These are phyloP conservation scores for Melanchra persicariae DNA, from an alignment of 2,888 invertebrate species.

Conservation along the genomic window DNA sequence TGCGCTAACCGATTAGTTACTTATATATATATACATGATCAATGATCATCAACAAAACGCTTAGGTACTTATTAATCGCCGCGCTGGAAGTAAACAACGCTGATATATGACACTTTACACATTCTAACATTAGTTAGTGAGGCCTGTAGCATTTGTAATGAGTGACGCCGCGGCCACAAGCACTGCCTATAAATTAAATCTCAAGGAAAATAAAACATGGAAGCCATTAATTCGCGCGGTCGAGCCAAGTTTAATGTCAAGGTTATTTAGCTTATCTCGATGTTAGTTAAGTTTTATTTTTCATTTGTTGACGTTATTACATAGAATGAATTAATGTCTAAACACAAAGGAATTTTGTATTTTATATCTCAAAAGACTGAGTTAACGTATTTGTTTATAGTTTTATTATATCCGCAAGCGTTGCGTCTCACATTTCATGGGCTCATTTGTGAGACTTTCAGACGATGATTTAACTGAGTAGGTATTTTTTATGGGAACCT, in stretches of 20 bases:
- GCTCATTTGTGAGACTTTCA: conserved; percentile 27
- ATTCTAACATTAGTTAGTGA: conserved; percentile 86
- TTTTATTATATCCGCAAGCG: conserved; percentile 54
- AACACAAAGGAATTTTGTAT: conserved; percentile 75
- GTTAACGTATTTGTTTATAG: conserved; percentile 53
- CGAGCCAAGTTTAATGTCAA: conserved; percentile 91
- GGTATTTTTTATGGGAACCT: conserved; percentile 15
- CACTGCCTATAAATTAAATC: conserved; percentile 90
- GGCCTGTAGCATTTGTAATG: conserved; percentile 87
- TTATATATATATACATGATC: too few relatives aligned
- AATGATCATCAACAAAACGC: conserved; percentile 81
- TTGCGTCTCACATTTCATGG: conserved; percentile 42
- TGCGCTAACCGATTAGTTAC: conserved; percentile 57
- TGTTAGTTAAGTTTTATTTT: conserved; percentile 88
- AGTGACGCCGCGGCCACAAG: conserved; percentile 86
- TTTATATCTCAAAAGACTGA: conserved; percentile 57
- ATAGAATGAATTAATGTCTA: conserved; percentile 82
- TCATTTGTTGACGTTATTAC: conserved; percentile 84
- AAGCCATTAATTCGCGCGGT: conserved; percentile 90
- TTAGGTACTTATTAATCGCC: conserved; percentile 80
- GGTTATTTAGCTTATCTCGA: conserved; percentile 89
- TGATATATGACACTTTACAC: conserved; percentile 89
- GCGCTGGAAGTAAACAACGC: conserved; percentile 81
- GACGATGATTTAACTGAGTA: background rate
- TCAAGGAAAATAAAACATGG: conserved; percentile 91